A percentile compares a stretch with the other conserved stretches of the same genome.
These are phyloP conservation scores for Brachycybe producta DNA, from an alignment of 2,888 invertebrate genomes.

Conservation along the genomic window DNA sequence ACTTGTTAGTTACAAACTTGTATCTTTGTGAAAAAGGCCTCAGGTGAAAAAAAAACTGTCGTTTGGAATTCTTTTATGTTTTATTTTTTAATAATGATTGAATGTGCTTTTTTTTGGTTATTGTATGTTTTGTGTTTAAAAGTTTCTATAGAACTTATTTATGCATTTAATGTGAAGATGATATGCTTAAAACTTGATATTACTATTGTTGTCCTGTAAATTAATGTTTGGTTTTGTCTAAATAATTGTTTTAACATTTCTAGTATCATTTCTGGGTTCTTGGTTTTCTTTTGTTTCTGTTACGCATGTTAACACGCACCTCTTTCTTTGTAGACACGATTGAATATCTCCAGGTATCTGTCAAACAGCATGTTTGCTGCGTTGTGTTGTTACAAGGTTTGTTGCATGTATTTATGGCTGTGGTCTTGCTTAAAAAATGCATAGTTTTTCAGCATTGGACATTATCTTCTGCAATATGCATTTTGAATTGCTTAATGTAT, in stretches of 20 bases:
- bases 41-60: too few relatives aligned
- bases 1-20: too few relatives aligned
- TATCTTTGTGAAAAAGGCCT: too few relatives aligned
- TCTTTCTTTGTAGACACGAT: too few relatives aligned
- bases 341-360: too few relatives aligned
- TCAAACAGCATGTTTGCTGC: conserved; percentile 23
- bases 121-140: conserved; percentile 1
- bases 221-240: not conserved
- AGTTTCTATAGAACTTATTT: not conserved
- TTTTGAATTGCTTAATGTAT: not conserved
- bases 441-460: too few relatives aligned
- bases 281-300: conserved; percentile 19
- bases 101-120: too few relatives aligned
- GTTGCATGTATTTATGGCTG: conserved; percentile 18
- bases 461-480: not conserved
- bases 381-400: conserved; percentile 25
- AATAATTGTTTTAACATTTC: not conserved
- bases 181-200: too few relatives aligned
- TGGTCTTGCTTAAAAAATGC: conserved; percentile 11
- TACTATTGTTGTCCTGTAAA: not conserved
- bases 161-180: not conserved
- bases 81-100: too few relatives aligned
- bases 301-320: too few relatives aligned
- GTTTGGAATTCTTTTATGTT: too few relatives aligned
- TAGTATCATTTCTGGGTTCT: conserved; percentile 4